phyloP scores from a whole-genome alignment of 2,888 invertebrate genomes.

The Xanthia togata region DNA sequence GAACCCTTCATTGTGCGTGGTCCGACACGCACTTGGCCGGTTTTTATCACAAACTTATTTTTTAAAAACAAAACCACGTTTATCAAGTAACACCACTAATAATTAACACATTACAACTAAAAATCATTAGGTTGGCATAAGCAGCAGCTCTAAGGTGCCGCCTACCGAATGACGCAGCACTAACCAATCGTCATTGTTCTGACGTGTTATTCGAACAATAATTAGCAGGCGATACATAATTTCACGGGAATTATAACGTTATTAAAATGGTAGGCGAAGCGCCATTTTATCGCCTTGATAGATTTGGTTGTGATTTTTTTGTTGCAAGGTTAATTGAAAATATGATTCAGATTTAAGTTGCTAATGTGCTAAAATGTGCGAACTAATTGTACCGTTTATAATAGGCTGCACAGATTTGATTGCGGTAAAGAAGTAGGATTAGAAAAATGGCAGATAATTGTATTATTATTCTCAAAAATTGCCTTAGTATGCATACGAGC shows the following conservation, averaged over 20 bases:
- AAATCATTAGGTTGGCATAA: slow-evolving; percentile 48
- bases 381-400: slow-evolving; percentile 28
- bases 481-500: no score
- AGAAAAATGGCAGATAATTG: background rate
- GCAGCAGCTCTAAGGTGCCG: slow-evolving; percentile 44
- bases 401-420: slow-evolving; percentile 7
- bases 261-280: slow-evolving; percentile 69
- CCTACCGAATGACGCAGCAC: slow-evolving; percentile 61
- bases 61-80: background rate
- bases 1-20: no score
- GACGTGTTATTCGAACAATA: slow-evolving; percentile 69
- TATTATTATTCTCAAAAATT: no score
- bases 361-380: slow-evolving; percentile 39
- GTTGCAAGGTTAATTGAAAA: slow-evolving; percentile 40
- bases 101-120: slow-evolving; percentile 62
- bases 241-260: slow-evolving; percentile 85
- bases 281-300: slow-evolving; percentile 53
- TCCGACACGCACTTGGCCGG: no score
- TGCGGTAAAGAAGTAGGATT: background rate
- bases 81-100: slow-evolving; percentile 21
- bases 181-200: slow-evolving; percentile 74
- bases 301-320: slow-evolving; percentile 26
- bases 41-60: background rate
- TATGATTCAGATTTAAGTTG: slow-evolving; percentile 33
- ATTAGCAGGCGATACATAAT: slow-evolving; percentile 83